Conservation (phyloP, 2,113 vertebrate species). For the Pyxicephalus adspersus region DNA sequence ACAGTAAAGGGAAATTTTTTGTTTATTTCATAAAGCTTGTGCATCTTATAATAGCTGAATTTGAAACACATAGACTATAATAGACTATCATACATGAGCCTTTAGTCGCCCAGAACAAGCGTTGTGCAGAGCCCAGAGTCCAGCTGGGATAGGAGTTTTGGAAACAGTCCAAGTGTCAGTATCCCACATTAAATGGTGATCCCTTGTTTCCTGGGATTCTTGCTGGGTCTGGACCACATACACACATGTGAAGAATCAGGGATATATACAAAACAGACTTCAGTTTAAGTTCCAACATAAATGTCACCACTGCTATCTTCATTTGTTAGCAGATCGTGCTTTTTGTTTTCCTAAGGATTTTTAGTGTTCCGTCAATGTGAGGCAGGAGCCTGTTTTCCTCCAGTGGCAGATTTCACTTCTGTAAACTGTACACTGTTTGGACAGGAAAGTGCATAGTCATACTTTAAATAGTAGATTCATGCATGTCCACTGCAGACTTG, state of each 20-base stretch:
- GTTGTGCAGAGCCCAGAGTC: conserved; percentile 18
- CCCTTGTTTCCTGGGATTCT: conserved; percentile 13
- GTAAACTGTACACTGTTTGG: neutral
- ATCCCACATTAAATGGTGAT: conserved; percentile 13
- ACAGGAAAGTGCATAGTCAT: conserved; percentile 17
- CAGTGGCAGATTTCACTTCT: neutral
- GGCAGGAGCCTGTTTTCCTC: neutral
- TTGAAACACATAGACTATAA: too few species aligned
- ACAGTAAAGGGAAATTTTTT: too few species aligned
- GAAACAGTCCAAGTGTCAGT: conserved; percentile 2
- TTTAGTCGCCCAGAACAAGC: neutral
- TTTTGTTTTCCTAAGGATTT: neutral
- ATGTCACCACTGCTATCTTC: neutral
- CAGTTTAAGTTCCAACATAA: conserved; percentile 12
- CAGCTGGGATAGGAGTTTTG: conserved; percentile 1
- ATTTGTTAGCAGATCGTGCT: neutral
- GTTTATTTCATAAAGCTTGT: too few species aligned
- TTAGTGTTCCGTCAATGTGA: neutral
- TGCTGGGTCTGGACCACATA: conserved; percentile 6
- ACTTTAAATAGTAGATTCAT: conserved; percentile 2
- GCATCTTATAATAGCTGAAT: too few species aligned
- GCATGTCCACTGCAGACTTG: neutral
- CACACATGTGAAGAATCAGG: conserved; percentile 1
- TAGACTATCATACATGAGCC: too few species aligned
- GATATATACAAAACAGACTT: conserved; percentile 20